Evolutionary conservation across 2,113 vertebrate species (phyloP), one percentile per base, ranked within the genome.

Genomic region (Actenoides lindsayi): DNA sequence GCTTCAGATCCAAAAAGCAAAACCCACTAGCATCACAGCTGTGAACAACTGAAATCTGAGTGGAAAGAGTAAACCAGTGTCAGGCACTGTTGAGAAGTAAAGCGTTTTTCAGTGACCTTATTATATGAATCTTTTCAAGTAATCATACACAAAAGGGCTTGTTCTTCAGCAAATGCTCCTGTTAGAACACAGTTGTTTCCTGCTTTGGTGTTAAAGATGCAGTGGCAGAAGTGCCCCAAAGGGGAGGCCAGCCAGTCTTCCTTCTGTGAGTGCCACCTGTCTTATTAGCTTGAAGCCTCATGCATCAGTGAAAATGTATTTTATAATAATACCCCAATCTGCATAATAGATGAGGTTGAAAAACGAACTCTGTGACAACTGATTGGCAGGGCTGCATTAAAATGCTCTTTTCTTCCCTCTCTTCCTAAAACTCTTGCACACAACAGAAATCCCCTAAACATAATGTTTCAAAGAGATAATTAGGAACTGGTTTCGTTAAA

Each of bases 301-400:
- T 81, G 90, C 81, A 83, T 81, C 68, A 95, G 85, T 3, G 11
- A 77, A 94, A 93, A 60, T 51, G 42, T 73, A 67, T 94, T 85
- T 95, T 91, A 57, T 93, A 93, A 83, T 97, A 95, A 88, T 89
- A 76, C 53, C 65, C 59, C 35, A 67, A 54, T 89, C 81, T 96
- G 75, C 95, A 92, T 96, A 90, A 95, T 86, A 83, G 79, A 89
- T 96, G 83, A 94, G 83, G 92, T 51, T 87, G 92, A 74, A 82
- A 94, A 95, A 82, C 89, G 31, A 94, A 84, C 74, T 87, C 86
- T 0, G 24, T 94, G 89, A 92, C 92, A 93, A 37, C 53, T 92
- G 96, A 96, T 51, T 93, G 96, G 67, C 86, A 89, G 70, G 83
- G n/a, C 83, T 95, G 83, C 83, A 41, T 89, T 94, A 87, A 91